phyloP scores from a whole-genome alignment of 2,113 vertebrate genomes.

The Asarcornis scutulata region DNA sequence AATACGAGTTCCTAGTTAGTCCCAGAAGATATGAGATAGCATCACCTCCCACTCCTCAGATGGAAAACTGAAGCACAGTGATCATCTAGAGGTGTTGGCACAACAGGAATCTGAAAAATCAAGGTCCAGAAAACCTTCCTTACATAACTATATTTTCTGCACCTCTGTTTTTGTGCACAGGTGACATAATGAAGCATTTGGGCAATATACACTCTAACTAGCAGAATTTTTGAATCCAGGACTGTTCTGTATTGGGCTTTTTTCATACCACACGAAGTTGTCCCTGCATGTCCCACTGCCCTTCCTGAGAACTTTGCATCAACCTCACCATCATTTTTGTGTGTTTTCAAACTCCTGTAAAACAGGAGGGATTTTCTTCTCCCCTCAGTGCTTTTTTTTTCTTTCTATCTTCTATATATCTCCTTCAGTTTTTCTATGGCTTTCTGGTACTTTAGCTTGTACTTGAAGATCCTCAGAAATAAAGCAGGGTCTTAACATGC shows the following conservation, averaged over 20 bases:
- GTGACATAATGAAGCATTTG: background rate
- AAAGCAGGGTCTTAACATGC: background rate
- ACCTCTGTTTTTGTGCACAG: background rate
- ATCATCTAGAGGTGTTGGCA: background rate
- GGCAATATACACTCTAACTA: accelerated
- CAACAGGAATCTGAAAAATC: background rate
- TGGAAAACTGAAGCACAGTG: background rate
- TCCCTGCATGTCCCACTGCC: background rate
- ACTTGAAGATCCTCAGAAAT: background rate
- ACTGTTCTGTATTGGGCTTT: accelerated
- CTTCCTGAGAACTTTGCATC: background rate
- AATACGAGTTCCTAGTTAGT: background rate
- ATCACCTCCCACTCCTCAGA: too few species aligned
- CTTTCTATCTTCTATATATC: background rate
- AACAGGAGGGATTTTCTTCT: background rate
- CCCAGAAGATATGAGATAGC: background rate
- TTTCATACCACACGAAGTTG: background rate
- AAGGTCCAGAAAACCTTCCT: background rate
- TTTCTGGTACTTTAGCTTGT: background rate
- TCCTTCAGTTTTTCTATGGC: background rate
- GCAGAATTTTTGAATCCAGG: background rate
- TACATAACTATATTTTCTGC: background rate
- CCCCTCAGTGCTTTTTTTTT: background rate
- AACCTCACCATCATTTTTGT: background rate
- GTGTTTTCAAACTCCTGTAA: background rate